A percentile compares a stretch with the other conserved stretches of the same genome.
These are phyloP conservation scores for Pseudochaenichthys georgianus DNA, from an alignment of 2,797 vertebrate species.

Conservation along the genomic window DNA sequence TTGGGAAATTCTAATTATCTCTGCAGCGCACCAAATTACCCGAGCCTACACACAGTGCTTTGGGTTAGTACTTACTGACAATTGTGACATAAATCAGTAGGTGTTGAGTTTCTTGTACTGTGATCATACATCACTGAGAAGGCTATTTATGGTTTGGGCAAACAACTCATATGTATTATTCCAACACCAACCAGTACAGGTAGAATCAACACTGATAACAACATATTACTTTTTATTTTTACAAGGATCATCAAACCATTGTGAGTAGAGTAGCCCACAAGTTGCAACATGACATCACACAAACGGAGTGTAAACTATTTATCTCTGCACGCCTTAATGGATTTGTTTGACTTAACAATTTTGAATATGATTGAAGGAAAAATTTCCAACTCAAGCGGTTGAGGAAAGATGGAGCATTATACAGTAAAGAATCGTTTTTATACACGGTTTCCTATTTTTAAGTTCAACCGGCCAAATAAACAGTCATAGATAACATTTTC, in stretches of 20 bases:
- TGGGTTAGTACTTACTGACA: slow-evolving; percentile 51
- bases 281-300: slow-evolving; percentile 7
- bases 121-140: slow-evolving; percentile 21
- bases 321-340: too few species aligned
- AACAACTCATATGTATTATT: slow-evolving; percentile 18
- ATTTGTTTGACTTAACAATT: too few species aligned
- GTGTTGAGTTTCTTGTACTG: slow-evolving; percentile 15
- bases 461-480: too few species aligned
- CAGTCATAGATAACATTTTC: too few species aligned
- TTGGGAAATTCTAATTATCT: slow-evolving; percentile 55
- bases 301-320: neutral
- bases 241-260: slow-evolving; percentile 28
- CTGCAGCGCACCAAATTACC: slow-evolving; percentile 50
- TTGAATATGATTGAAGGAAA: too few species aligned
- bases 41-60: slow-evolving; percentile 37
- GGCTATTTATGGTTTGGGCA: slow-evolving; percentile 13
- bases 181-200: slow-evolving; percentile 14
- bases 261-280: slow-evolving; percentile 14
- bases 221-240: slow-evolving; percentile 25
- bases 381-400: too few species aligned
- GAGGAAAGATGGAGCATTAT: too few species aligned
- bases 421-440: too few species aligned
- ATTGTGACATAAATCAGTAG: slow-evolving; percentile 36
- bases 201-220: slow-evolving; percentile 15
- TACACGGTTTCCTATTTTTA: too few species aligned